These are phyloP conservation scores for Chymomyza caudatula DNA, from an alignment of 2,888 invertebrate genomes.

Conservation along the genomic window DNA sequence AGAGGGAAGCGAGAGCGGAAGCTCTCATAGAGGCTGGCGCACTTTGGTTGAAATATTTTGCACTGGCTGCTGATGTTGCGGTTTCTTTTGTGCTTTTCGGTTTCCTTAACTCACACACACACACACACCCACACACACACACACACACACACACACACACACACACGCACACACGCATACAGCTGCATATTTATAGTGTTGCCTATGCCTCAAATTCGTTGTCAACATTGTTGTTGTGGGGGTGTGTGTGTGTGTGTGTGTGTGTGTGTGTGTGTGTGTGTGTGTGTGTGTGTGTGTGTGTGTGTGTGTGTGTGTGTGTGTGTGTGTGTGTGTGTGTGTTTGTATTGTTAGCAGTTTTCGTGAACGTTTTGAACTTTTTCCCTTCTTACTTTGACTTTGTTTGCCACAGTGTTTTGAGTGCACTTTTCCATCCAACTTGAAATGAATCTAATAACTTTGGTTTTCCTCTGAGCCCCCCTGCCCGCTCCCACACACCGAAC, in stretches of 20 bases:
- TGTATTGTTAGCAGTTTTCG: conserved; percentile 9
- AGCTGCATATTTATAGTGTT: conserved; percentile 50
- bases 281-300: conserved; percentile 8
- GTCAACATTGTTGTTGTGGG: conserved; percentile 46
- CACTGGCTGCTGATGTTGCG: conserved; percentile 64
- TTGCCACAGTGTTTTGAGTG: conserved; percentile 62
- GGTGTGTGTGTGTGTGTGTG: conserved; percentile 6
- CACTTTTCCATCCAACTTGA: conserved; percentile 69
- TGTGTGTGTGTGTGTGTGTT: not conserved
- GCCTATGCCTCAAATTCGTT: conserved; percentile 11
- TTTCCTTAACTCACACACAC: conserved; percentile 3
- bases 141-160: not conserved
- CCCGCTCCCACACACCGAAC: conserved; percentile 22
- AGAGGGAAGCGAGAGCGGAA: not conserved
- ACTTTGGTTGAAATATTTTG: conserved; percentile 17
- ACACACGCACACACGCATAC: not conserved
- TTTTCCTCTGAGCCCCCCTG: conserved; percentile 17
- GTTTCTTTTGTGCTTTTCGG: conserved; percentile 65
- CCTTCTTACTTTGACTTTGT: conserved; percentile 56
- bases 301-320: conserved; percentile 3
- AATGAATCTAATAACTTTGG: conserved; percentile 70
- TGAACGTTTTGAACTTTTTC: conserved; percentile 43
- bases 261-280: not conserved
- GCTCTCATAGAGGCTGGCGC: not conserved
- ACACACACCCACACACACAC: not conserved